Conservation (phyloP, 2,797 vertebrate species). For the Microchirus variegatus region DNA sequence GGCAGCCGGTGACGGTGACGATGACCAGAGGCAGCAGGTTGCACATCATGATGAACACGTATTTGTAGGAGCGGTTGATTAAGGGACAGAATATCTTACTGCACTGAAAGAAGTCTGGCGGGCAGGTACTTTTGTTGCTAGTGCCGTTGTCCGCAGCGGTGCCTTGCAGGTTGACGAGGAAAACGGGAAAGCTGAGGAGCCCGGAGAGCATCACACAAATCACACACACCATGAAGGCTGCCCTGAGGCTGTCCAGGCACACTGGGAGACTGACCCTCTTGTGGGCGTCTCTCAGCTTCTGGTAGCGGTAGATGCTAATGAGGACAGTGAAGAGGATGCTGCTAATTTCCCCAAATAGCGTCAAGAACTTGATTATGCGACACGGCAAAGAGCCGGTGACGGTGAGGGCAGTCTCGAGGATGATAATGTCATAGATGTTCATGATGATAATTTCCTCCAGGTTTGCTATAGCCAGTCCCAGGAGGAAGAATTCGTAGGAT, state of each 20-base stretch:
- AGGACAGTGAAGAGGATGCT: slow-evolving; percentile 81
- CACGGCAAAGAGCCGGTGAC: slow-evolving; percentile 36
- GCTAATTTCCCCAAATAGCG: slow-evolving; percentile 60
- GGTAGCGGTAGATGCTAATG: slow-evolving; percentile 80
- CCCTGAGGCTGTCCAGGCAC: slow-evolving; percentile 66
- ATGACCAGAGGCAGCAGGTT: slow-evolving; percentile 75
- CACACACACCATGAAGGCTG: slow-evolving; percentile 49
- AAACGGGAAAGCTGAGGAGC: slow-evolving; percentile 60
- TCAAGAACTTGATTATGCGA: slow-evolving; percentile 67
- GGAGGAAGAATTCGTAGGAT: slow-evolving; percentile 79
- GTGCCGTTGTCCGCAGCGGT: slow-evolving; percentile 13
- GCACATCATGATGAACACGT: slow-evolving; percentile 58
- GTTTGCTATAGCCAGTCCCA: slow-evolving; percentile 74
- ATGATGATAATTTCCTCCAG: slow-evolving; percentile 72
- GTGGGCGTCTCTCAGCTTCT: slow-evolving; percentile 74
- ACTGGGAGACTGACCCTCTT: slow-evolving; percentile 59
- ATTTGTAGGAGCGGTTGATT: slow-evolving; percentile 68
- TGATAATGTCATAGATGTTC: slow-evolving; percentile 65
- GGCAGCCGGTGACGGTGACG: slow-evolving; percentile 68
- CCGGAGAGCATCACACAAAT: slow-evolving; percentile 48
- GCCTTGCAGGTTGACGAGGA: slow-evolving; percentile 33
- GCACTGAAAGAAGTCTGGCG: slow-evolving; percentile 74
- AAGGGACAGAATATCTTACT: slow-evolving; percentile 46
- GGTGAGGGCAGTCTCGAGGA: neutral
- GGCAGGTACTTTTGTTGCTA: slow-evolving; percentile 34